A percentile compares a stretch with the other conserved stretches of the same genome.
Evolutionary conservation across 1,140 invertebrate genomes (phyloP).

Genomic region (Gryllus bimaculatus): DNA sequence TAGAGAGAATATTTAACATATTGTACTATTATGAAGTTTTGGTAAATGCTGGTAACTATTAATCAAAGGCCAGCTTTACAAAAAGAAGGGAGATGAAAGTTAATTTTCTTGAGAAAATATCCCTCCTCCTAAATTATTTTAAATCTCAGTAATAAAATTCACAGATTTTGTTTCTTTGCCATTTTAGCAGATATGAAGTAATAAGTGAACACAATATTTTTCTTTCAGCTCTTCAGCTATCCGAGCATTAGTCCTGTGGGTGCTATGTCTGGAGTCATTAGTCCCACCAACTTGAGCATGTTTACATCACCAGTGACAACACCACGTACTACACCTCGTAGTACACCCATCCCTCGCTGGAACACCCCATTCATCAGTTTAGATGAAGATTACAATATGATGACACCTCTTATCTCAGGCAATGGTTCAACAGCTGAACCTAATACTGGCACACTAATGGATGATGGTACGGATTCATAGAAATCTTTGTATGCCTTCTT

Average conservation of each 20-base stretch:
- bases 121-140: too few species aligned
- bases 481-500: too few species aligned
- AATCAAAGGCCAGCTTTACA: too few species aligned
- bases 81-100: too few species aligned
- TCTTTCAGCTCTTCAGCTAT: constrained; percentile 78
- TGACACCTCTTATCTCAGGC: constrained; percentile 58
- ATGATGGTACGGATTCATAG: constrained; percentile 45
- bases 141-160: too few species aligned
- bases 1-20: too few species aligned
- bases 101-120: too few species aligned
- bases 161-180: too few species aligned
- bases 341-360: constrained; percentile 69
- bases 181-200: too few species aligned
- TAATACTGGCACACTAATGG: constrained; percentile 58
- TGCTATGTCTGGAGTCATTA: constrained; percentile 69
- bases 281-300: constrained; percentile 79
- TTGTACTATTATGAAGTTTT: too few species aligned
- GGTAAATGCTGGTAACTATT: too few species aligned
- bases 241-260: constrained; percentile 63
- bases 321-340: constrained; percentile 50
- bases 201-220: background rate
- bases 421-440: constrained; percentile 43
- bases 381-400: constrained; percentile 90
- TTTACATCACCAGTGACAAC: constrained; percentile 72
- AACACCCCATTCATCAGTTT: constrained; percentile 75